A percentile compares a stretch with the other conserved stretches of the same genome.
phyloP scores from a whole-genome alignment of 2,113 vertebrate genomes.

The Jacana jacana region DNA sequence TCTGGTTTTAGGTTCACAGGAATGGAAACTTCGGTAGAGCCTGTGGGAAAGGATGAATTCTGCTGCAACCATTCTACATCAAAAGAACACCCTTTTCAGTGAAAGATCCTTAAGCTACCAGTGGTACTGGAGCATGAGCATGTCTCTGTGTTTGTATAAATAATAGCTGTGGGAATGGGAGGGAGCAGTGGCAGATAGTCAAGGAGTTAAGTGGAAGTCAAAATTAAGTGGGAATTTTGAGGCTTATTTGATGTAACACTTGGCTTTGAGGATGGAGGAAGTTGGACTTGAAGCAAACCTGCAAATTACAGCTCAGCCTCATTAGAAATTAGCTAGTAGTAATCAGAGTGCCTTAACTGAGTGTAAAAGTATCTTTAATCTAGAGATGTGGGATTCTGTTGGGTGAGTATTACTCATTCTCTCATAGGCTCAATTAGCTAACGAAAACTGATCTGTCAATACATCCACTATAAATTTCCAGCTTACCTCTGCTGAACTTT shows the following conservation, averaged over 20 bases:
- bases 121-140: neutral
- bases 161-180: slow-evolving; percentile 44
- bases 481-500: neutral
- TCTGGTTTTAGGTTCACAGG: neutral
- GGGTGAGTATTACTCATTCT: slow-evolving; percentile 1
- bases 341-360: slow-evolving; percentile 28
- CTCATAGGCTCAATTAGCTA: neutral
- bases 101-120: neutral
- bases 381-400: slow-evolving; percentile 31
- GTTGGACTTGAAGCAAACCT: slow-evolving; percentile 60
- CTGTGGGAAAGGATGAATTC: neutral
- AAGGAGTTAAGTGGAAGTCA: slow-evolving; percentile 58
- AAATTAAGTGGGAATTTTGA: slow-evolving; percentile 67
- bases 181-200: slow-evolving; percentile 28
- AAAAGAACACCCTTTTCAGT: neutral
- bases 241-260: slow-evolving; percentile 56
- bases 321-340: slow-evolving; percentile 59
- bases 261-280: slow-evolving; percentile 57
- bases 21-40: neutral
- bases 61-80: neutral
- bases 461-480: neutral
- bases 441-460: neutral
- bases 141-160: slow-evolving; percentile 44
- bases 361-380: slow-evolving; percentile 35
- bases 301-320: slow-evolving; percentile 48